Evolutionary conservation across 2,113 vertebrate species (phyloP), one percentile per base, ranked within the genome.

Genomic region (Myiozetetes cayanensis): DNA sequence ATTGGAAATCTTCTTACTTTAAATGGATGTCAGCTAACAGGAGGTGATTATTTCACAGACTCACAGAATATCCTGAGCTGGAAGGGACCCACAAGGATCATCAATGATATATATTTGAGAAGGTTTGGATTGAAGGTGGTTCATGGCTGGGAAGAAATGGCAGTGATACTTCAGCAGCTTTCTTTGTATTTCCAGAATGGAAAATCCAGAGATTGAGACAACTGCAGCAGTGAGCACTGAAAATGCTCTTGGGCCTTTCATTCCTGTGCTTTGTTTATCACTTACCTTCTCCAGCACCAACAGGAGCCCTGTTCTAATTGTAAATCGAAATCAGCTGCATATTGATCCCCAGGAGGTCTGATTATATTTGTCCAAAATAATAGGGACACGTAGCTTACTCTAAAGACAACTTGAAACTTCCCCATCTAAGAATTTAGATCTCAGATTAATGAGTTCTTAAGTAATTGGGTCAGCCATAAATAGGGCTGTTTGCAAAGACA

Each of bases 301-400:
- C 15, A 46, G 44, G 78, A 87, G 19, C 24, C 41, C 59, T 76
- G 41, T 30, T 90, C 82, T 83, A 83, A 83, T 35, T 80, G 37
- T 88, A 85, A 86, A 70, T 80, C 49, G 83, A 76, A 83, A 93
- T 76, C 83, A 80, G 71, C 28, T 90, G 28, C 37, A 49, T 81
- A 83, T 95, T 1, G 20, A 53, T 58, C 67, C 41, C 72, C 6
- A 3, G 16, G 75, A 90, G 39, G 6, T 77, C 67, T 81, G 83
- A 77, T 92, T 93, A 37, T 80, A 84, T 86, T 93, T 93, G 70
- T 89, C 67, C 46, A 74, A 90, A 95, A 80, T 94, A 97, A 95
- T 35, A 86, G 76, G 80, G 86, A 86, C 83, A 17, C 14, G 2
- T 30, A 86, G 72, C 87, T 83, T 79, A 86, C 41, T 93, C 58